Conservation (phyloP, 35 echinoderm and acorn worm genomes). For the Diadema setosum region DNA sequence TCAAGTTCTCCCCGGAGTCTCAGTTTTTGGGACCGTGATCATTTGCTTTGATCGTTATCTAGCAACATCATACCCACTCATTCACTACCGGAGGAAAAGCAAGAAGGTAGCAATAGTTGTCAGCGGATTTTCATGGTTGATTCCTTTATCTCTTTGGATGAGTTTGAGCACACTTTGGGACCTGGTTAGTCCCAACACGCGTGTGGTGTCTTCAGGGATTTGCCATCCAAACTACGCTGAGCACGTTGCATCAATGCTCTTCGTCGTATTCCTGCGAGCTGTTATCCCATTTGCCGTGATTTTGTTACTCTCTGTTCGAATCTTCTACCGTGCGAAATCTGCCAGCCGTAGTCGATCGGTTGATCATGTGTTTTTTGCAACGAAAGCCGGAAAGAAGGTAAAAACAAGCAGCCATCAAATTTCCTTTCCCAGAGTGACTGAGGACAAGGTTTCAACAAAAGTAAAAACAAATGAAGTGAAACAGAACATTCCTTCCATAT, state of each 20-base stretch:
- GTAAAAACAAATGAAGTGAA: too few species aligned
- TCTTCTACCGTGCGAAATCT: neutral
- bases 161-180: neutral
- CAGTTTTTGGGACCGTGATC: neutral
- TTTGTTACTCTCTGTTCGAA: too few species aligned
- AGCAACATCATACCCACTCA: too few species aligned
- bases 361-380: neutral
- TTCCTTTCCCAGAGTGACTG: too few species aligned
- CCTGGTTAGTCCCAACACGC: neutral
- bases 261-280: neutral
- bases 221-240: neutral
- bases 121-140: neutral
- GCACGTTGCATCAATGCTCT: neutral
- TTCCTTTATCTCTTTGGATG: neutral
- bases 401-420: too few species aligned
- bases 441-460: too few species aligned
- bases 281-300: neutral
- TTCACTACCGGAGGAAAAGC: neutral
- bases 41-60: slow-evolving; percentile 37
- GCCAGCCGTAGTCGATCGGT: neutral
- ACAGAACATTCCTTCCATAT: too few species aligned
- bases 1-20: neutral
- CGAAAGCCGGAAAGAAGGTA: too few species aligned
- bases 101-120: neutral
- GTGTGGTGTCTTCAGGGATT: neutral